Evolutionary conservation across 2,113 vertebrate genomes (phyloP), one percentile per base, ranked within the genome.

Genomic region (Trogon melanurus): DNA sequence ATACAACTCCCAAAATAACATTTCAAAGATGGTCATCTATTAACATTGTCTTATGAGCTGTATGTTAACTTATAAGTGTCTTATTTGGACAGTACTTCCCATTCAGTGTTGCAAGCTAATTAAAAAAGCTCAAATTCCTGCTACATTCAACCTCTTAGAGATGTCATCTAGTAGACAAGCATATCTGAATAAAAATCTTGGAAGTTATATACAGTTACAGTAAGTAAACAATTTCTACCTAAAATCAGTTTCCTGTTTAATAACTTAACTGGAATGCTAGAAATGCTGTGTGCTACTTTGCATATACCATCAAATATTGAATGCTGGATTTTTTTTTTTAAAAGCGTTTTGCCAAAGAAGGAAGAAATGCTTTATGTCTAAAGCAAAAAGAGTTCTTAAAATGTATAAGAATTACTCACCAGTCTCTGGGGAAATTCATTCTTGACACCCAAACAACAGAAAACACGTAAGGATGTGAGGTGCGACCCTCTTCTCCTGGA

Each of bases 321-420:
- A 81, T 13, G 7, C 6, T 62, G 19, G 19, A 85, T 85, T 58
- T 60, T 58, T 12, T 8, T 36, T 34, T n/a, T n/a, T n/a, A 54
- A 34, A 32, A 18, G 9, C 3, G 4, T 44, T 92, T 89, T 74
- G 26, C 53, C 57, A 66, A 70, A 51, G 51, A 38, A 89, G 50
- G 18, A 89, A 30, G 38, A 92, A 80, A 74, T 38, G 17, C 29
- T 34, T 58, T 26, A 36, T 17, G 41, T 44, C 41, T 81, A 34
- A 60, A 92, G 50, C 86, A 88, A 50, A 36, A 88, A 10, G 16
- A 75, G 76, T 36, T 92, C 41, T 38, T 90, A 67, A 92, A 97
- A 95, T 13, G 58, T 22, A 3, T 56, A 93, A 95, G 83, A 91
- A 87, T 93, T 93, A 97, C 98, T 98, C 92, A 98, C 98, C 98